Conservation (phyloP, 2,113 vertebrate species). For the Sminthopsis crassicaudata region DNA sequence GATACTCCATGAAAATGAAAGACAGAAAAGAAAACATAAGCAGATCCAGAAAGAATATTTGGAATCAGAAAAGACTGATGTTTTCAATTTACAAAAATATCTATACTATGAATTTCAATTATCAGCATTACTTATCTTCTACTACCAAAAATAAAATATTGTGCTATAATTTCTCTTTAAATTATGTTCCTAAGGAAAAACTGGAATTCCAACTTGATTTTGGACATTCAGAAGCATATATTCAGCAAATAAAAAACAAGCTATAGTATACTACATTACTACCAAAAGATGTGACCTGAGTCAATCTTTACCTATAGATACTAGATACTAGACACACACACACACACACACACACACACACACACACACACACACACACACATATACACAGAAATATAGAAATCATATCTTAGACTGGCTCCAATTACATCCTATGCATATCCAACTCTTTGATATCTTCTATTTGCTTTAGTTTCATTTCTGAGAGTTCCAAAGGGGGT, state of each 20-base stretch:
- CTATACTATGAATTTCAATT: not conserved
- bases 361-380: too few relatives aligned
- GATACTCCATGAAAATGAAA: not conserved
- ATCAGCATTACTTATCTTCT: not conserved
- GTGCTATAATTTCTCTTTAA: not conserved
- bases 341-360: too few relatives aligned
- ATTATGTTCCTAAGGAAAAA: too few relatives aligned
- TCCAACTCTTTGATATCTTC: not conserved
- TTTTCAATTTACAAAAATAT: not conserved
- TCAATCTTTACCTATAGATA: not conserved
- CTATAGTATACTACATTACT: not conserved
- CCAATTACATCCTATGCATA: not conserved
- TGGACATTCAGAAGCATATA: constrained; percentile 17
- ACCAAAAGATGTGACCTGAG: not conserved
- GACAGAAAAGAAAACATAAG: constrained; percentile 5
- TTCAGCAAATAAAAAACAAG: not conserved
- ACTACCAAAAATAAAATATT: not conserved
- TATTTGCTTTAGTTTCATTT: constrained; percentile 48
- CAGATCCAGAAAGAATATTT: not conserved
- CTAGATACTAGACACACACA: too few relatives aligned
- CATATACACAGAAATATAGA: not conserved
- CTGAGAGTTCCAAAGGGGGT: not conserved
- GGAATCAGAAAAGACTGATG: not conserved
- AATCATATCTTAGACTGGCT: not conserved
- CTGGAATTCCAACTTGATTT: not conserved